Evolutionary conservation across 1,140 invertebrate genomes (phyloP).

Genomic region (Sinonovacula constricta): DNA sequence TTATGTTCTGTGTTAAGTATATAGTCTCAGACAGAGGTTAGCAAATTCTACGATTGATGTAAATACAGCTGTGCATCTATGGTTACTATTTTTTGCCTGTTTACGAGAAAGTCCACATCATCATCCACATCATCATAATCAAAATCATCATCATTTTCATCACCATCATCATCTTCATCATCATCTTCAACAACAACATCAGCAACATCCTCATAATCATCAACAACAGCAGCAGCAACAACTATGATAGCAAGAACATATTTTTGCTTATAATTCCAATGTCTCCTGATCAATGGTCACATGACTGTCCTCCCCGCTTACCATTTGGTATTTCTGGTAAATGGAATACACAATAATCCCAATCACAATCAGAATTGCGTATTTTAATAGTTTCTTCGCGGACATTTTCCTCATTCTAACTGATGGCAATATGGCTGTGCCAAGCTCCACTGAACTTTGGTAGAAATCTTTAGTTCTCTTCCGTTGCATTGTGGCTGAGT

Average conservation of each 20-base stretch:
- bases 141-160: not conserved
- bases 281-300: not conserved
- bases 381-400: slow-evolving; percentile 4
- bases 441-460: slow-evolving; percentile 16
- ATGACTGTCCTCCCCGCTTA: not conserved
- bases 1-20: too few species aligned
- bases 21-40: too few species aligned
- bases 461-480: slow-evolving; percentile 13
- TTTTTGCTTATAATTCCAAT: not conserved
- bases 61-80: too few species aligned
- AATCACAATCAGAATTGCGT: slow-evolving; percentile 6
- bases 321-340: slow-evolving; percentile 9
- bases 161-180: not conserved
- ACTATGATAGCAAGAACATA: too few species aligned
- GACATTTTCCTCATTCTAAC: slow-evolving; percentile 16
- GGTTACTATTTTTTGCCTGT: too few species aligned
- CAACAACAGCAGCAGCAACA: not conserved
- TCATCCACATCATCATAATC: not conserved
- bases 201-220: not conserved
- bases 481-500: slow-evolving; percentile 38
- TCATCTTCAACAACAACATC: not conserved
- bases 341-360: slow-evolving; percentile 12
- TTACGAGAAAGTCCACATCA: too few species aligned
- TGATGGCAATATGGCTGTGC: slow-evolving; percentile 1
- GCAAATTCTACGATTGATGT: too few species aligned